phyloP scores from a whole-genome alignment of 2,888 invertebrate species.

The Tetrapedia diversipes region DNA sequence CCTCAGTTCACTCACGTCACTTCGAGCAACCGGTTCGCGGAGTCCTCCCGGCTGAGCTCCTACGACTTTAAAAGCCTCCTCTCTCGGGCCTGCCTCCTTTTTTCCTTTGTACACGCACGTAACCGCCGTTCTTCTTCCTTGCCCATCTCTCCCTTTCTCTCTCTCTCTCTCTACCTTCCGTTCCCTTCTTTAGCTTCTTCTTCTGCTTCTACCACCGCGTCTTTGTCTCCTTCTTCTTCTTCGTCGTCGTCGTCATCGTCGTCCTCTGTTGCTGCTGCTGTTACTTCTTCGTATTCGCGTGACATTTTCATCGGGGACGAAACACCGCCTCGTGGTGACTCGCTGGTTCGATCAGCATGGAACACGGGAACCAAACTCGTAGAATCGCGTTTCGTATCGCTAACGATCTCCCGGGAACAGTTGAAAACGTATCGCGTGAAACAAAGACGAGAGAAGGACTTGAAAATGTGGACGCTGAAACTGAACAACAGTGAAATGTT shows the following conservation, averaged over 20 bases:
- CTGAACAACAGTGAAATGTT: conserved; percentile 61
- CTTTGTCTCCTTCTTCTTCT: not conserved
- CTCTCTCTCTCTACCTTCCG: not conserved
- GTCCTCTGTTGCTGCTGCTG: not conserved
- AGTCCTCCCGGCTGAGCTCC: conserved; percentile 64
- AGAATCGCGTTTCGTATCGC: conserved; percentile 9
- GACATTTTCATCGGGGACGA: conserved; percentile 43
- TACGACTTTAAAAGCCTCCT: conserved; percentile 68
- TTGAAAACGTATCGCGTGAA: not conserved
- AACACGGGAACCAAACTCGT: conserved; percentile 8
- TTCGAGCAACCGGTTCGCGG: conserved; percentile 82
- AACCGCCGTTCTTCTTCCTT: conserved; percentile 52
- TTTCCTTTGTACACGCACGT: conserved; percentile 46
- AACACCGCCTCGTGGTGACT: conserved; percentile 38
- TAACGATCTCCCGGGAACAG: not conserved
- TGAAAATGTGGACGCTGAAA: conserved; percentile 44
- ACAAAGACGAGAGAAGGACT: not conserved
- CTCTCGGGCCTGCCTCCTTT: conserved; percentile 48
- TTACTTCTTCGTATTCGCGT: conserved; percentile 47
- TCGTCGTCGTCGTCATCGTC: not conserved
- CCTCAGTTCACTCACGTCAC: conserved; percentile 83
- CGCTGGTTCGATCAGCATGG: conserved; percentile 21
- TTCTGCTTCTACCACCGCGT: not conserved
- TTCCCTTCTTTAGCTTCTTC: not conserved
- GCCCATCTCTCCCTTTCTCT: conserved; percentile 2